Conservation (phyloP, 2,797 vertebrate species). For the Pangasius macronema region DNA sequence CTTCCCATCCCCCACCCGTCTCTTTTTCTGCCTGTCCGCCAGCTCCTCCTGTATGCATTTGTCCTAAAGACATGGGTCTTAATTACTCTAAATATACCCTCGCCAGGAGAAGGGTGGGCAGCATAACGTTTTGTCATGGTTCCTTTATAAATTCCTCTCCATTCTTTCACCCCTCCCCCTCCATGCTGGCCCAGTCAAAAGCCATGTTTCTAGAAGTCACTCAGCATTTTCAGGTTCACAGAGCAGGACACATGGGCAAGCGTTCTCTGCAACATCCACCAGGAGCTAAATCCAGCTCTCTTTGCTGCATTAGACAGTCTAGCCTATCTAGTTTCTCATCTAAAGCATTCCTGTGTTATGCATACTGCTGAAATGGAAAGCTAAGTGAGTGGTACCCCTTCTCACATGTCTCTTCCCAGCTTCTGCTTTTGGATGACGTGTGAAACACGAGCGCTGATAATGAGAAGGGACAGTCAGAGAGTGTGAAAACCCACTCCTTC, state of each 20-base stretch:
- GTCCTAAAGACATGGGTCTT: slow-evolving; percentile 37
- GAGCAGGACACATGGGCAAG: slow-evolving; percentile 42
- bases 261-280: slow-evolving; percentile 32
- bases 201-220: slow-evolving; percentile 46
- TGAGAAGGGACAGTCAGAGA: slow-evolving; percentile 45
- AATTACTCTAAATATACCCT: slow-evolving; percentile 52
- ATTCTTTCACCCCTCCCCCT: not conserved
- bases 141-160: slow-evolving; percentile 4
- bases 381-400: slow-evolving; percentile 7
- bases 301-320: slow-evolving; percentile 22
- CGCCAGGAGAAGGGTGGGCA: slow-evolving; percentile 32
- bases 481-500: slow-evolving; percentile 52
- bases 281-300: slow-evolving; percentile 29
- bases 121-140: slow-evolving; percentile 31
- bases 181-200: slow-evolving; percentile 40
- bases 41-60: slow-evolving; percentile 21
- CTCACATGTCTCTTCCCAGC: slow-evolving; percentile 19
- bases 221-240: slow-evolving; percentile 43
- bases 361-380: slow-evolving; percentile 34
- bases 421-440: slow-evolving; percentile 19
- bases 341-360: slow-evolving; percentile 26
- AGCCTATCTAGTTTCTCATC: slow-evolving; percentile 14
- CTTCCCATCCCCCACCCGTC: slow-evolving; percentile 21
- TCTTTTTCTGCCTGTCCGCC: slow-evolving; percentile 18
- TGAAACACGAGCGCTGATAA: slow-evolving; percentile 45